These are phyloP conservation scores for Sminthurides bifidus DNA, from an alignment of 1,140 invertebrate genomes.

Conservation along the genomic window DNA sequence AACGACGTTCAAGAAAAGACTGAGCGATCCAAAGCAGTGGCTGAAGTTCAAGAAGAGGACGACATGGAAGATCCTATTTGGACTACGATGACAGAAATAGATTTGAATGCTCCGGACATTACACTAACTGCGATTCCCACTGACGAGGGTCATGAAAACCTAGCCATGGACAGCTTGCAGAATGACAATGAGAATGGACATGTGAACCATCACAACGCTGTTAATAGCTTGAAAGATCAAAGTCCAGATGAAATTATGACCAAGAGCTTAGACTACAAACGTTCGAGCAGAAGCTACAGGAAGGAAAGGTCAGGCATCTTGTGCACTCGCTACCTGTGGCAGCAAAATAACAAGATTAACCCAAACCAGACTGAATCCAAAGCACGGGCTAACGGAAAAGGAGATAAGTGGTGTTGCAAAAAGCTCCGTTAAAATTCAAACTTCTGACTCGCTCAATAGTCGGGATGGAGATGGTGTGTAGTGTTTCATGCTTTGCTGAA, in stretches of 20 bases:
- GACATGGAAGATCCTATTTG: conserved; percentile 23
- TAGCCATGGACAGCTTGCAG: too few relatives aligned
- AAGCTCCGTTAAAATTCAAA: too few relatives aligned
- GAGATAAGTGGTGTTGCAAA: too few relatives aligned
- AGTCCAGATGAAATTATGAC: neutral
- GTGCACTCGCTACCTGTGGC: conserved; percentile 6
- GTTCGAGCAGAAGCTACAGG: neutral
- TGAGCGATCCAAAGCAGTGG: too few relatives aligned
- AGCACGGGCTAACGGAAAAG: too few relatives aligned
- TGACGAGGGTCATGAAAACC: neutral
- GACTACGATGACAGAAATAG: conserved; percentile 32
- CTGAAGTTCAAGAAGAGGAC: neutral
- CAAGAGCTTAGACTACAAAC: neutral
- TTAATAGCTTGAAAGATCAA: conserved; percentile 1
- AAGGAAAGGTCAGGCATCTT: neutral
- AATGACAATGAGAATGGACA: neutral
- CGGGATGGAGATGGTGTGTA: too few relatives aligned
- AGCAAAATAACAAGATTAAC: conserved; percentile 1
- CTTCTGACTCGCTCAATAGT: too few relatives aligned
- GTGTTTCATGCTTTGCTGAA: too few relatives aligned
- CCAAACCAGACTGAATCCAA: neutral
- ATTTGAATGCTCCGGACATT: conserved; percentile 16
- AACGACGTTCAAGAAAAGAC: conserved; percentile 5
- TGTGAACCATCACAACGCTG: neutral
- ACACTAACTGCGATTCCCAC: neutral